phyloP scores from a whole-genome alignment of 2,888 invertebrate genomes.

The Volucella inflata region DNA sequence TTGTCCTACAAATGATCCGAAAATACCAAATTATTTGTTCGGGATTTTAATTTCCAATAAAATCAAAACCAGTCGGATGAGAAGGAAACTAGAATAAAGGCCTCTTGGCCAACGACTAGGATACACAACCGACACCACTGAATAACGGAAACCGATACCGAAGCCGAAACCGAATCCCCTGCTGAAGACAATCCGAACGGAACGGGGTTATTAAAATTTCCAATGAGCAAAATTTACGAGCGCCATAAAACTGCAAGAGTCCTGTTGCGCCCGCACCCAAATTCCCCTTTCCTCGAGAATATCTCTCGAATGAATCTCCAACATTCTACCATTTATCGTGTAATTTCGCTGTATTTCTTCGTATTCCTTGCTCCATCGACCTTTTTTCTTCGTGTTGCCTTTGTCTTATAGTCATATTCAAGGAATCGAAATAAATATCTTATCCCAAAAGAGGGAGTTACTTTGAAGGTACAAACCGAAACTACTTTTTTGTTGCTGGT shows the following conservation, averaged over 20 bases:
- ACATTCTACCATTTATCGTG: conserved; percentile 39
- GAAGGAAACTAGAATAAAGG: background rate
- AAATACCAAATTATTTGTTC: conserved; percentile 56
- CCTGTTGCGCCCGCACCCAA: conserved; percentile 4
- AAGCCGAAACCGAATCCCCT: background rate
- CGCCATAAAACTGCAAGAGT: conserved; percentile 61
- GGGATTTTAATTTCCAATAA: conserved; percentile 65
- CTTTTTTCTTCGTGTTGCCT: background rate
- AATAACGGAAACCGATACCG: conserved; percentile 1
- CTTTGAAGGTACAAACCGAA: conserved; percentile 51
- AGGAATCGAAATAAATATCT: conserved; percentile 53
- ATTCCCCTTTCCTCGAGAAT: background rate
- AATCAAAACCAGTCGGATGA: conserved; percentile 28
- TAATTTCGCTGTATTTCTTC: conserved; percentile 47
- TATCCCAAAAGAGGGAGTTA: conserved; percentile 36
- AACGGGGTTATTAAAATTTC: conserved; percentile 30
- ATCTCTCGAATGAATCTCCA: conserved; percentile 14
- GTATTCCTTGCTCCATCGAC: background rate
- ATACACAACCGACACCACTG: background rate
- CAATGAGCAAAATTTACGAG: conserved; percentile 65
- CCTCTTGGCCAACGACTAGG: conserved; percentile 8
- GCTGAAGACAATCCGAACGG: too few species aligned
- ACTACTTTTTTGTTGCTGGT: conserved; percentile 31
- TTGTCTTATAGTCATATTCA: conserved; percentile 56
- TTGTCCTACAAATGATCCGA: conserved; percentile 35